phyloP scores from a whole-genome alignment of 2,888 invertebrate genomes.

The Erebia epiphron region DNA sequence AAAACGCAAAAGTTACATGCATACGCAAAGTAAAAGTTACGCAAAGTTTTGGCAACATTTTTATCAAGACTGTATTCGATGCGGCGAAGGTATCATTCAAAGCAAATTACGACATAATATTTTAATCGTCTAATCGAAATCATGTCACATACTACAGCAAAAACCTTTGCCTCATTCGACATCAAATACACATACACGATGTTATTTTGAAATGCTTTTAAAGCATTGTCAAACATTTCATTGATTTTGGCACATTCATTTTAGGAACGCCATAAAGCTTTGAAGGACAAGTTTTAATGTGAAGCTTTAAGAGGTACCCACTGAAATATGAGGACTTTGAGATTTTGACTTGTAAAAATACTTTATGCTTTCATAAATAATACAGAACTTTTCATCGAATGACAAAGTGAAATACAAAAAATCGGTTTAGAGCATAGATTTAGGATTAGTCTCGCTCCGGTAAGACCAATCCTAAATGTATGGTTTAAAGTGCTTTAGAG shows the following conservation, averaged over 20 bases:
- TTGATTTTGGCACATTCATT: not conserved
- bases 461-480: too few species aligned
- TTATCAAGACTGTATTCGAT: too few species aligned
- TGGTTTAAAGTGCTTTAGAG: too few species aligned
- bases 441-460: too few species aligned
- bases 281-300: conserved; percentile 5
- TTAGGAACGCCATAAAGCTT: not conserved
- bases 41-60: too few species aligned
- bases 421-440: too few species aligned
- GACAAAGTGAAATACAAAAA: too few species aligned
- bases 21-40: too few species aligned
- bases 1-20: too few species aligned
- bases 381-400: not conserved
- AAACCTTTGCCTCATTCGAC: not conserved
- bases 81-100: not conserved
- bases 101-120: not conserved
- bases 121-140: not conserved
- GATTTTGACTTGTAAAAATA: not conserved
- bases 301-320: not conserved
- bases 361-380: not conserved
- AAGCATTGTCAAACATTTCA: conserved; percentile 1
- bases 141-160: not conserved
- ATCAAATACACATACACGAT: not conserved
- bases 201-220: conserved; percentile 2
- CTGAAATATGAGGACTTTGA: not conserved